Conservation (phyloP, 2,888 invertebrate species). For the Linyphia triangularis region DNA sequence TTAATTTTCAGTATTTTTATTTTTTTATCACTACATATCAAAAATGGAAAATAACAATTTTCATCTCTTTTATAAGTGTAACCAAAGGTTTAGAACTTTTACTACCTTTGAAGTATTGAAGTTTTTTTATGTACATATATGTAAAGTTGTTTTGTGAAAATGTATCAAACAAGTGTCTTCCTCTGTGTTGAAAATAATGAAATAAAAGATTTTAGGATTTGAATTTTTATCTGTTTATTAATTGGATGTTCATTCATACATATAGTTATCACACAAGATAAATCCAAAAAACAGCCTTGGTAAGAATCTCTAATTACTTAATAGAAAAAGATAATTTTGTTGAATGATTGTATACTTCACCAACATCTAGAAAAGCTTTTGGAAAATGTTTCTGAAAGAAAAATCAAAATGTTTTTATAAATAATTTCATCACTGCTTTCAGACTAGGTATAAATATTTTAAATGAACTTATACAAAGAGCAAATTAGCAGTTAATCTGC, state of each 20-base stretch:
- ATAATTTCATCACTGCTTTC: too few species aligned
- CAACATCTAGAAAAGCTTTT: conserved; percentile 86
- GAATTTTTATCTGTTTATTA: background rate
- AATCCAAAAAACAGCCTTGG: too few species aligned
- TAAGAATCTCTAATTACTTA: background rate
- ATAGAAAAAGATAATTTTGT: conserved; percentile 84
- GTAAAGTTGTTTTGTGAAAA: conserved; percentile 40
- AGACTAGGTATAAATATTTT: too few species aligned
- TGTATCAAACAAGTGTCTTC: conserved; percentile 60
- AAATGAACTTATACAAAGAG: too few species aligned
- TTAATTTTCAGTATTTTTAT: conserved; percentile 33
- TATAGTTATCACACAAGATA: too few species aligned
- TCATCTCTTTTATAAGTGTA: conserved; percentile 15
- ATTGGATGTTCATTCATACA: background rate
- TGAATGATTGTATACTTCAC: conserved; percentile 86
- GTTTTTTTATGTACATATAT: conserved; percentile 59
- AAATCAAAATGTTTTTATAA: conserved; percentile 2
- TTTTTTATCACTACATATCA: conserved; percentile 32
- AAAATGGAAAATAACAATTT: conserved; percentile 9
- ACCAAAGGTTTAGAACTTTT: conserved; percentile 29
- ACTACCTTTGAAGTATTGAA: conserved; percentile 46
- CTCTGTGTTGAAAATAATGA: conserved; percentile 59
- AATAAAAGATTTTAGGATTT: conserved; percentile 63
- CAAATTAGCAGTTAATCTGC: too few species aligned
- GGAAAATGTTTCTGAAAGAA: conserved; percentile 87